Conservation (phyloP, 2,113 vertebrate species). For the Canis aureus region DNA sequence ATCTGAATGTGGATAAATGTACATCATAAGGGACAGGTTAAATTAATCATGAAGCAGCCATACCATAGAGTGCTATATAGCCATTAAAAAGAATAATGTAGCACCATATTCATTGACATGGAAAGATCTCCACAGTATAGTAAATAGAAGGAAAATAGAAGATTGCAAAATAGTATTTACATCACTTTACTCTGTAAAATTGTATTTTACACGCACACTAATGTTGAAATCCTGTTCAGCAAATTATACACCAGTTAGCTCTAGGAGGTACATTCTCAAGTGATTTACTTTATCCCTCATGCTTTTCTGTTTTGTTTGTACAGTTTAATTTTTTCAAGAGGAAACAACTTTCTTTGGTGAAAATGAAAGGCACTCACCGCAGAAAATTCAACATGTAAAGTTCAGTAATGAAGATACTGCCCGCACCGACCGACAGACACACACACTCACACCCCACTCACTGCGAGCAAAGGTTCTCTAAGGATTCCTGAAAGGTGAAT, state of each 20-base stretch:
- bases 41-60: slow-evolving; percentile 71
- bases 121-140: slow-evolving; percentile 27
- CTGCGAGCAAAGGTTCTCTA: background rate
- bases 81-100: slow-evolving; percentile 70
- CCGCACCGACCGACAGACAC: accelerated
- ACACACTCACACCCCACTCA: background rate
- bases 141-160: background rate
- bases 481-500: background rate
- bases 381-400: background rate
- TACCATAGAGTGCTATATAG: slow-evolving; percentile 50
- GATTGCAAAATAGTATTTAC: background rate
- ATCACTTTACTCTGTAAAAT: slow-evolving; percentile 39
- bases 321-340: slow-evolving; percentile 39
- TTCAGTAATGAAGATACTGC: background rate
- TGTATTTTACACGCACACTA: background rate
- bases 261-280: background rate
- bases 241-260: slow-evolving; percentile 15
- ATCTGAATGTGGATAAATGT: slow-evolving; percentile 50
- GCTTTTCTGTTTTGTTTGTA: slow-evolving; percentile 45
- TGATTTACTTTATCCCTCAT: background rate
- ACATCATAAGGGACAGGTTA: slow-evolving; percentile 67
- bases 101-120: background rate
- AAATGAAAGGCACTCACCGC: background rate
- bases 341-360: background rate
- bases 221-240: slow-evolving; percentile 7